Percentiles rank a stretch among this genome's conserved stretches.
phyloP scores from a whole-genome alignment of 2,888 invertebrate genomes.

The Girardia tigrina region DNA sequence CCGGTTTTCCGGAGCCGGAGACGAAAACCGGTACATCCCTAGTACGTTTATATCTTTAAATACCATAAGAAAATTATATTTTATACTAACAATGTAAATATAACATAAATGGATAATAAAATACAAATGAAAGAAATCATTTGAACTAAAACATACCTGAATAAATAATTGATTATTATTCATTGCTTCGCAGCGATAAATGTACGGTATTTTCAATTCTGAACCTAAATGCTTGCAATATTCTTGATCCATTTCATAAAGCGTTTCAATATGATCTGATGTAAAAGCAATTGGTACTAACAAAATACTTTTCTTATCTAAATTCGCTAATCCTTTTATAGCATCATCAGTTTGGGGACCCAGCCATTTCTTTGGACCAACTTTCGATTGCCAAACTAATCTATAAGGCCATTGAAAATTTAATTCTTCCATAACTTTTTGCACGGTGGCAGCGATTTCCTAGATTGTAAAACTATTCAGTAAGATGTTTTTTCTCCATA shows the following conservation, averaged over 20 bases:
- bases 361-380: slow-evolving; percentile 77
- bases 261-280: slow-evolving; percentile 88
- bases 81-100: too few species aligned
- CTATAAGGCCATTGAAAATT: slow-evolving; percentile 46
- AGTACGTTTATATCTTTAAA: too few species aligned
- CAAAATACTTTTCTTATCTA: slow-evolving; percentile 70
- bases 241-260: slow-evolving; percentile 91
- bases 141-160: slow-evolving; percentile 49
- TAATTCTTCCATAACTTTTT: slow-evolving; percentile 69
- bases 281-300: slow-evolving; percentile 89
- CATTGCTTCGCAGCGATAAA: slow-evolving; percentile 70
- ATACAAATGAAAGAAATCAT: too few species aligned
- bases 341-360: slow-evolving; percentile 53
- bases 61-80: too few species aligned
- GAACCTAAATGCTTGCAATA: slow-evolving; percentile 74
- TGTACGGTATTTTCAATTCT: slow-evolving; percentile 66
- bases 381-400: slow-evolving; percentile 90
- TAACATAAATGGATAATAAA: too few species aligned
- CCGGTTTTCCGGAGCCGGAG: too few species aligned
- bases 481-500: too few species aligned
- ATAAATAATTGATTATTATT: slow-evolving; percentile 86
- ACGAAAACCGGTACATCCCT: too few species aligned
- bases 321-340: slow-evolving; percentile 60
- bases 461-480: too few species aligned
- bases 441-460: slow-evolving; percentile 79